Evolutionary conservation across 2,797 vertebrate species (phyloP), one percentile per base, ranked within the genome.

Genomic region (Propithecus perrieri): DNA sequence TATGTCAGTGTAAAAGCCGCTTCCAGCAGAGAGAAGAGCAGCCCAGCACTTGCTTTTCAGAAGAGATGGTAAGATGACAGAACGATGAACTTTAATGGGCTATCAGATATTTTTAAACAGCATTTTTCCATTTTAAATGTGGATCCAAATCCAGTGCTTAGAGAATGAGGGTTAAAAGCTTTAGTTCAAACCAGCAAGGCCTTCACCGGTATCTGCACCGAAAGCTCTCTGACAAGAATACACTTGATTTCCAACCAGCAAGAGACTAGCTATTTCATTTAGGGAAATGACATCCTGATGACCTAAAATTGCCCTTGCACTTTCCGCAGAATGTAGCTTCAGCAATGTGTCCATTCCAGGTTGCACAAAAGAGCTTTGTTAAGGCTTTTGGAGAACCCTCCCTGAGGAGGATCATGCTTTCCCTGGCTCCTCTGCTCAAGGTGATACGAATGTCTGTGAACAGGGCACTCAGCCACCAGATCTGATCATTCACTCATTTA

Each of bases 51-150:
- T 97, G 91, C 93, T 90, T 97, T 98, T 98, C 91, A 97, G 97
- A 95, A 74, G 85, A 98, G 93, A 97, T 83, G 91, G 97, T 95
- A 85, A 98, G 92, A 98, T 98, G 97, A 98, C 97, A 98, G 98
- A 97, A 97, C 85, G 97, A 98, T 97, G 96, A 97, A 92, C 96
- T 98, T 98, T 98, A 98, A 98, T 95, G 98, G 96, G 89, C 97
- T 98, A 97, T 96, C 95, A 96, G 98, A 94, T 97, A 98, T 97
- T 98, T 98, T 97, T 98, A 95, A 98, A 97, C 41, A 97, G 65
- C 85, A 96, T 97, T 96, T 96, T 94, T 97, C 85, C 96, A 93
- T 98, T 98, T 98, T 95, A 97, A 98, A 97, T 97, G 94, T 93
- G 59, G 95, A 65, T 96, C 48, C 94, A 93, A 98, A 97, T 98